Percentiles rank a stretch among this genome's conserved stretches.
Conservation (phyloP, 2,888 invertebrate species). For the Cynaeus angustus region DNA sequence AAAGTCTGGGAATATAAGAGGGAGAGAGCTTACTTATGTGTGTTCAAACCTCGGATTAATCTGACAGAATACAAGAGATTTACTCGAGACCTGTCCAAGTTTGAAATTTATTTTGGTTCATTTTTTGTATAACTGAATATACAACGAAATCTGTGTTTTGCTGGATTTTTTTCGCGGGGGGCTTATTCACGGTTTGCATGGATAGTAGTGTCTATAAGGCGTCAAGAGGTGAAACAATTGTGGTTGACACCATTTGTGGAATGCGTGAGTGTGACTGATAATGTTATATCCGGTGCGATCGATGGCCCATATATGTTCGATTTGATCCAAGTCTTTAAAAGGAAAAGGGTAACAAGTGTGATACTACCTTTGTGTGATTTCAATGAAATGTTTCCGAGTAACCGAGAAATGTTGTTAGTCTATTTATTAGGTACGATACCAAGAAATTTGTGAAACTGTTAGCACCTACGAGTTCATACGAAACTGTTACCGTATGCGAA, state of each 20-base stretch:
- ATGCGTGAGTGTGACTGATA: slow-evolving; percentile 37
- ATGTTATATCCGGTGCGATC: slow-evolving; percentile 6
- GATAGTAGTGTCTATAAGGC: slow-evolving; percentile 8
- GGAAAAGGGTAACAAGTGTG: no score
- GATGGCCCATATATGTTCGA: neutral
- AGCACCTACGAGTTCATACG: no score
- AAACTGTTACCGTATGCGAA: no score
- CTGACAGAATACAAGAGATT: slow-evolving; percentile 46
- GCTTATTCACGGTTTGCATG: slow-evolving; percentile 4
- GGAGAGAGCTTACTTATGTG: slow-evolving; percentile 42
- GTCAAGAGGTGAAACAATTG: slow-evolving; percentile 9
- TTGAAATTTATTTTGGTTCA: slow-evolving; percentile 38
- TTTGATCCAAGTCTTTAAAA: neutral
- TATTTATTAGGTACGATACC: no score
- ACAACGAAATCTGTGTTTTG: slow-evolving; percentile 13
- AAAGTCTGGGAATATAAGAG: slow-evolving; percentile 37
- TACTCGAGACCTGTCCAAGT: slow-evolving; percentile 43
- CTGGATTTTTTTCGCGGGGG: neutral
- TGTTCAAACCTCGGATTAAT: slow-evolving; percentile 47
- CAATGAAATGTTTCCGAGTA: no score
- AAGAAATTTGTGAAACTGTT: no score
- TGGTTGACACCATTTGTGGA: slow-evolving; percentile 16
- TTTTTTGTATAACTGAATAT: slow-evolving; percentile 25
- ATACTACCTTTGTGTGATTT: no score
- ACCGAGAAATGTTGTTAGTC: no score